Conservation (phyloP, 2,797 vertebrate genomes). For the Eurystomus glaucurus region DNA sequence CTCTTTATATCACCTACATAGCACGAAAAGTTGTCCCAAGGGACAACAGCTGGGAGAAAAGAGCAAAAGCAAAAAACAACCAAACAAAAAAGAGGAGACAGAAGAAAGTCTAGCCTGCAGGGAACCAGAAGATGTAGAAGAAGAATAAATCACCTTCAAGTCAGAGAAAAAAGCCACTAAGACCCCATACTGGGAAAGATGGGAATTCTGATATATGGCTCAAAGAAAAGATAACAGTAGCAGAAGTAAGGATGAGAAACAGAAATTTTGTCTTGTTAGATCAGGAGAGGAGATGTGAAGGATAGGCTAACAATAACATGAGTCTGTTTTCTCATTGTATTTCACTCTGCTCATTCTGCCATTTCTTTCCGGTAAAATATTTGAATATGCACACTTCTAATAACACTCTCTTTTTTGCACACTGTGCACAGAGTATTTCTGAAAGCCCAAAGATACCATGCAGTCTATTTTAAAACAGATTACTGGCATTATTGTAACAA, state of each 20-base stretch:
- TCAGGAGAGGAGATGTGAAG: background rate
- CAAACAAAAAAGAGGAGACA: background rate
- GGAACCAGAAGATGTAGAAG: background rate
- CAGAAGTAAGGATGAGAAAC: background rate
- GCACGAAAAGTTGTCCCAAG: background rate
- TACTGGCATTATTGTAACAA: background rate
- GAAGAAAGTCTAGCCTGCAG: background rate
- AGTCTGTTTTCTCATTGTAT: background rate
- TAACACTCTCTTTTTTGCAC: background rate
- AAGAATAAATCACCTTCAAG: background rate
- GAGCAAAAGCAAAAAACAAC: background rate
- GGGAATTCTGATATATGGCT: background rate
- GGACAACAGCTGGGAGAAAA: background rate
- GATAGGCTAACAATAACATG: background rate
- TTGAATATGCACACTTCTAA: background rate
- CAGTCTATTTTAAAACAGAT: background rate
- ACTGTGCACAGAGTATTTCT: background rate
- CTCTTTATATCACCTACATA: background rate
- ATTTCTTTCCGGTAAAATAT: background rate
- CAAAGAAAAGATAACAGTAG: background rate
- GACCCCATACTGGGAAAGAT: background rate
- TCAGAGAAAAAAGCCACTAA: background rate
- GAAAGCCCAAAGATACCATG: background rate
- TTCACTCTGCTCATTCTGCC: background rate
- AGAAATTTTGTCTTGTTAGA: background rate